Evolutionary conservation across 1,140 invertebrate species (phyloP).

Genomic region (Nephotettix cincticeps): DNA sequence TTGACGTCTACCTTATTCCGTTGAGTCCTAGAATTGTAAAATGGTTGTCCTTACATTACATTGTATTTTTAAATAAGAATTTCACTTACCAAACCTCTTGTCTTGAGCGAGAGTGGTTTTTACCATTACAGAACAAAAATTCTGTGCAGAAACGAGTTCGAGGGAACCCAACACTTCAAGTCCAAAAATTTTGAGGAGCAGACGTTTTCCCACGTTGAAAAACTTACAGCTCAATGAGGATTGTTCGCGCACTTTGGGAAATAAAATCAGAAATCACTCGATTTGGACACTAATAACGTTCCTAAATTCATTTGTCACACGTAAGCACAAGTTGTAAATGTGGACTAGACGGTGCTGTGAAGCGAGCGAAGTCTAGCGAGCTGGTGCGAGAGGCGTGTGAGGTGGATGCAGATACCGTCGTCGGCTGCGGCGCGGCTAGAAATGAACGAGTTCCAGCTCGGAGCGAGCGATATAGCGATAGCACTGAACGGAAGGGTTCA

Average conservation of each 20-base stretch:
- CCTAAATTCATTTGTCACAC: conserved; percentile 20
- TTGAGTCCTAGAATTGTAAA: too few relatives aligned
- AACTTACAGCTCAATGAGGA: neutral
- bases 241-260: neutral
- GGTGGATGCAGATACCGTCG: neutral
- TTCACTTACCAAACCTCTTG: conserved; percentile 10
- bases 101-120: neutral
- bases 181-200: neutral
- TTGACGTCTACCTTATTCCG: too few relatives aligned
- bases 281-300: conserved; percentile 1
- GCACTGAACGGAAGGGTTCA: too few relatives aligned
- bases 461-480: too few relatives aligned
- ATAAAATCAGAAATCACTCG: neutral
- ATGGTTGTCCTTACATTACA: too few relatives aligned
- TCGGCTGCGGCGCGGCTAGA: neutral
- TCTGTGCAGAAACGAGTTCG: neutral
- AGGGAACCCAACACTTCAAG: neutral
- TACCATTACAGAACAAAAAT: conserved; percentile 12
- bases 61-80: too few relatives aligned
- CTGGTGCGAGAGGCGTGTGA: neutral
- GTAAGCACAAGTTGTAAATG: conserved; percentile 6
- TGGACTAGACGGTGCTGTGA: too few relatives aligned
- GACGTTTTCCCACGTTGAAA: neutral
- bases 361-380: too few relatives aligned
- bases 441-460: neutral